Evolutionary conservation across 2,797 vertebrate genomes (phyloP).

Genomic region (Hybognathus amarus): DNA sequence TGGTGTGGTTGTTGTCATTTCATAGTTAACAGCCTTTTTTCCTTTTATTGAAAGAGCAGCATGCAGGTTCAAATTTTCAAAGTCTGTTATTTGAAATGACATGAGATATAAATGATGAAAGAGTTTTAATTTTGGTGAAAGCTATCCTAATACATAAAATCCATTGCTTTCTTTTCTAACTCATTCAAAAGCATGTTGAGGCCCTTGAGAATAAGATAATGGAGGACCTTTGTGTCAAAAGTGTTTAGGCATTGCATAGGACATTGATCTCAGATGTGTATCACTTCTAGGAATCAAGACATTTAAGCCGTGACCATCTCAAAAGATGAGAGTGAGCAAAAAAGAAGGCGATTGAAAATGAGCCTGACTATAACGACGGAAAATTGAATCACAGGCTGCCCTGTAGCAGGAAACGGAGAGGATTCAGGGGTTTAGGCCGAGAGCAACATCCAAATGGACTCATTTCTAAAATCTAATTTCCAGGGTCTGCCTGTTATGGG

Average conservation of each 20-base stretch:
- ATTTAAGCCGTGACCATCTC: constrained; percentile 5
- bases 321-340: constrained; percentile 9
- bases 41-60: background rate
- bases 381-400: constrained; percentile 54
- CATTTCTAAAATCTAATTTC: constrained; percentile 59
- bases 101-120: background rate
- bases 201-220: constrained; percentile 11
- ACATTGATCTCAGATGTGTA: constrained; percentile 7
- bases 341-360: constrained; percentile 34
- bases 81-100: background rate
- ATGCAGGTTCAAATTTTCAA: background rate
- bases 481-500: constrained; percentile 44
- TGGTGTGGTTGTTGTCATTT: background rate
- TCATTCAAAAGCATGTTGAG: background rate
- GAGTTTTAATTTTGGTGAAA: background rate
- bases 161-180: background rate
- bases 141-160: background rate
- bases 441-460: constrained; percentile 55
- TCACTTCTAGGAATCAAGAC: constrained; percentile 24
- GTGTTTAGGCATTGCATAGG: constrained; percentile 3
- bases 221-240: background rate
- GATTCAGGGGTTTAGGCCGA: constrained; percentile 19
- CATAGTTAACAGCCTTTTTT: background rate
- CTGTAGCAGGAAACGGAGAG: constrained; percentile 31
- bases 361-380: constrained; percentile 17